Base-by-base conservation (phyloP, 2,113 vertebrate species). In the Dasyornis broadbenti region DNA sequence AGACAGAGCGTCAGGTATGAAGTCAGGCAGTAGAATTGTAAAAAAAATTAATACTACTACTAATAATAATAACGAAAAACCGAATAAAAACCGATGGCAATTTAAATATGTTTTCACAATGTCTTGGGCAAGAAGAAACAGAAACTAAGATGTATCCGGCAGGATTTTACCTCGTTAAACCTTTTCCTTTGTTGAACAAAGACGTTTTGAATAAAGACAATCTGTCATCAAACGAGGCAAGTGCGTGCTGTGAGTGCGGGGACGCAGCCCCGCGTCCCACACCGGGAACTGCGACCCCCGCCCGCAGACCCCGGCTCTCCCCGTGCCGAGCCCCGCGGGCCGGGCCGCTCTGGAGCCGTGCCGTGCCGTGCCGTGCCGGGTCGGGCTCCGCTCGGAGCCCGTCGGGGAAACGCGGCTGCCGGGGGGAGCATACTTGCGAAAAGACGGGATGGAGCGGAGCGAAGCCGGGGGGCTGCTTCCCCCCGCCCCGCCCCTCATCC, bases 131-230 rank as follows among this genome's bases (percentile, higher is more conserved):
- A 98, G 89, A 90, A 91, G 81, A 78, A 92, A 49, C 65, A 86
- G 57, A 33, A 68, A 98, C 69, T 68, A 97, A 97, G 96, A 98
- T 90, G 99, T 99, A 98, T 98, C 97, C 98, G 97, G 97, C 98
- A 98, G 98, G 98, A 98, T 98, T 98, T 99, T 98, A 98, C 98
- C 99, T 98, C 98, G 94, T 98, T 97, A 92, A 98, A 98, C 98
- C 98, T 99, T 98, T 99, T 99, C 98, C 97, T 98, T 98, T 98
- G 98, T 98, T 97, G 98, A 99, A 98, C 99, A 98, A 98, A 99
- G 99, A 97, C 97, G 81, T 99, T 99, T 99, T 98, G 98, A 99
- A 99, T 99, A 99, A 99, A 99, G 99, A 99, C 99, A 99, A 99
- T 99, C 99, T 99, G 99, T 99, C 99, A 86, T 96, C 95, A 88